Percentiles rank a stretch among this genome's conserved stretches.
These are phyloP conservation scores for Simalia tracyae DNA, from an alignment of 2,797 vertebrate species.

Conservation along the genomic window DNA sequence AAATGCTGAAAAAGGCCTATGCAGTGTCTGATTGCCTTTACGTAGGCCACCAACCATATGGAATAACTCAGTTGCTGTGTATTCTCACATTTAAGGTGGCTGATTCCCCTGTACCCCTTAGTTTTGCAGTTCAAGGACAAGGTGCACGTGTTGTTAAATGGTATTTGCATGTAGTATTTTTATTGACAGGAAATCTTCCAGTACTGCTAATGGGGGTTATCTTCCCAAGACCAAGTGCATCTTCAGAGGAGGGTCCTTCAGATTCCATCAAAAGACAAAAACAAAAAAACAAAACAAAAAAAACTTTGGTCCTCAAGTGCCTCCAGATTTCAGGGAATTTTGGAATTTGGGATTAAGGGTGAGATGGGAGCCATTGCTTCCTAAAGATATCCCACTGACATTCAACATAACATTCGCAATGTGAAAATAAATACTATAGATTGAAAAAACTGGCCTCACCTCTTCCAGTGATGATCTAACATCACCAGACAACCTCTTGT, in stretches of 20 bases:
- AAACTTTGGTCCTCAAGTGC: too few species aligned
- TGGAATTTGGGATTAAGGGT: too few species aligned
- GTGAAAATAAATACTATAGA: background rate
- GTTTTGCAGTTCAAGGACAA: background rate
- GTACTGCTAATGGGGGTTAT: background rate
- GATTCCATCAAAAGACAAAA: too few species aligned
- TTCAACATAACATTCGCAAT: background rate
- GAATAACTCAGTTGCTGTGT: background rate
- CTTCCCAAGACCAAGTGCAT: background rate
- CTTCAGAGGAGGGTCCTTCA: background rate
- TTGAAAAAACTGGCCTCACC: background rate
- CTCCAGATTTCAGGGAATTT: too few species aligned
- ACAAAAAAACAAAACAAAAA: too few species aligned
- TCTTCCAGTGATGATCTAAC: background rate
- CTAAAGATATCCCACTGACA: background rate
- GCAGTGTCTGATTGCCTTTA: background rate
- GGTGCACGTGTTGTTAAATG: background rate
- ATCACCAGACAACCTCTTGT: background rate
- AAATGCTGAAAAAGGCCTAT: background rate
- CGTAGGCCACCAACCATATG: background rate
- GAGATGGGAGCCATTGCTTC: too few species aligned
- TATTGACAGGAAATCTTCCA: background rate
- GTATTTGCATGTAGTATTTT: background rate
- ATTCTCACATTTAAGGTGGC: background rate
- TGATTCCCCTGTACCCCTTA: background rate